Evolutionary conservation across 2,888 invertebrate genomes (phyloP).

Genomic region (Stenotaenia linearis): DNA sequence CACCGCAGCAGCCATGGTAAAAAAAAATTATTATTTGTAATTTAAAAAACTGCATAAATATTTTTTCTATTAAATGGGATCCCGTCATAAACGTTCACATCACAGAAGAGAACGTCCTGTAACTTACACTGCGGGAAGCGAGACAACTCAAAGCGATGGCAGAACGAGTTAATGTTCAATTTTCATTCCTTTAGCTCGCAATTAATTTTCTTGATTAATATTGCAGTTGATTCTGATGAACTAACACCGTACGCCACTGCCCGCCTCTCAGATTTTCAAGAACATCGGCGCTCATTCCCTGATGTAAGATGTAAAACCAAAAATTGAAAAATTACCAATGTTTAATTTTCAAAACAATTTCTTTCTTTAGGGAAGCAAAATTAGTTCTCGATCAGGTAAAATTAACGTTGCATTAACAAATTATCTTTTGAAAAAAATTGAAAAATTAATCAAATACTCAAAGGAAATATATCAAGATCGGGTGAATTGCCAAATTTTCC

Average conservation of each 20-base stretch:
- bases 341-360: background rate
- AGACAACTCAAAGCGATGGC: background rate
- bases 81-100: background rate
- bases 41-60: background rate
- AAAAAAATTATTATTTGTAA: background rate
- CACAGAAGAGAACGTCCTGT: background rate
- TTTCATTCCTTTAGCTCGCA: background rate
- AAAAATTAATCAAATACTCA: too few species aligned
- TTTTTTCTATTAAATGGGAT: background rate
- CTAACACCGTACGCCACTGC: constrained; percentile 1
- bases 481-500: background rate
- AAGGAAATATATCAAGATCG: background rate
- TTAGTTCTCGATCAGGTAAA: background rate
- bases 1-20: background rate
- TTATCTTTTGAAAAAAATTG: too few species aligned
- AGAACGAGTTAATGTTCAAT: background rate
- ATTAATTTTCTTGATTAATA: background rate
- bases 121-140: background rate
- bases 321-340: background rate
- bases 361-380: background rate
- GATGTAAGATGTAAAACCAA: background rate
- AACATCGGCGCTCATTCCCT: background rate
- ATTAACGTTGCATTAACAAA: too few species aligned
- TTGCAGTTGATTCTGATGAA: background rate
- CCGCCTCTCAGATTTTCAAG: background rate